phyloP scores from a whole-genome alignment of 2,888 invertebrate genomes.

The Microctonus brassicae region DNA sequence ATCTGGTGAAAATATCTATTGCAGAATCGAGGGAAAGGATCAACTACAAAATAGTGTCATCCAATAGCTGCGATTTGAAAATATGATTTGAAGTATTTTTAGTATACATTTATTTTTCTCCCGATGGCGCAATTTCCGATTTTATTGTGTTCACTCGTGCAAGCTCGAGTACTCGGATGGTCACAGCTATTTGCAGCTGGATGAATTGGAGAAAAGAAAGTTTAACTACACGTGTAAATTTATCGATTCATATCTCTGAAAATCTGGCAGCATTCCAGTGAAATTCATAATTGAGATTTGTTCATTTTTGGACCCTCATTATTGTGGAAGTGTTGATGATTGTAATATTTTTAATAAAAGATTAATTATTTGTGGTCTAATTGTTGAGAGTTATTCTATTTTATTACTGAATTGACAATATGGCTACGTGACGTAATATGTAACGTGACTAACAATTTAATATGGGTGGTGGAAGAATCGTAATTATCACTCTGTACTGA shows the following conservation, averaged over 20 bases:
- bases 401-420: neutral
- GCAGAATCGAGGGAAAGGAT: too few species aligned
- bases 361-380: neutral
- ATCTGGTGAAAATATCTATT: too few species aligned
- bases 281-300: constrained; percentile 46
- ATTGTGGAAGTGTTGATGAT: constrained; percentile 3
- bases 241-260: constrained; percentile 38
- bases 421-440: too few species aligned
- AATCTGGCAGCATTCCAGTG: constrained; percentile 43
- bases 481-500: neutral
- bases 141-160: neutral
- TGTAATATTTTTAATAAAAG: constrained; percentile 8
- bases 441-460: too few species aligned
- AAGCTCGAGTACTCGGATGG: neutral
- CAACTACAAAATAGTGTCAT: too few species aligned
- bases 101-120: too few species aligned
- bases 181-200: neutral
- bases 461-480: neutral
- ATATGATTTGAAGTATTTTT: too few species aligned
- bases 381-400: neutral
- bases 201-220: neutral
- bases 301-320: constrained; percentile 19
- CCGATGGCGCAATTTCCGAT: too few species aligned
- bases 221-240: neutral
- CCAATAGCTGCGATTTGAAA: too few species aligned